These are phyloP conservation scores for Parasteatoda tepidariorum DNA, from an alignment of 1,140 invertebrate genomes.

Conservation along the genomic window DNA sequence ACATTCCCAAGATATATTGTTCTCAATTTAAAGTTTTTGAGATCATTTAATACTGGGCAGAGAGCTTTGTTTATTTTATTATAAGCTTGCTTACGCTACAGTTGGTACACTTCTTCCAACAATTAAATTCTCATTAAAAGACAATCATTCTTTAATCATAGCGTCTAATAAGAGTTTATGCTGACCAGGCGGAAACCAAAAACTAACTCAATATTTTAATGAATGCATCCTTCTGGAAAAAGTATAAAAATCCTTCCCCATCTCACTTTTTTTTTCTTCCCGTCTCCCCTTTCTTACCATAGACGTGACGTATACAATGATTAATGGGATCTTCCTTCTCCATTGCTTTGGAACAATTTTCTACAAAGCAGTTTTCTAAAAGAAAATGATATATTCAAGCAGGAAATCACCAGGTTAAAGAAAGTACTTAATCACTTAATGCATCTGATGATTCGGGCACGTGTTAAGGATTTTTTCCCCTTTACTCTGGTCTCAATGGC, in stretches of 20 bases:
- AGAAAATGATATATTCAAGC: slow-evolving; percentile 8
- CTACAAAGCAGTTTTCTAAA: background rate
- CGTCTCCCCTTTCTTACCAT: background rate
- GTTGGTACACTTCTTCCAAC: no score
- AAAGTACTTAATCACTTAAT: slow-evolving; percentile 48
- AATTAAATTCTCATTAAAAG: no score
- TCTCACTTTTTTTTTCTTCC: background rate
- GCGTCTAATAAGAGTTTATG: no score
- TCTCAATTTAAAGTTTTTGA: no score
- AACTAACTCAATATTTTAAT: slow-evolving; percentile 23
- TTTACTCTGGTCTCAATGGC: background rate
- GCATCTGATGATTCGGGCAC: slow-evolving; percentile 28
- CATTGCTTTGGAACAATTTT: background rate
- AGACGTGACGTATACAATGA: slow-evolving; percentile 5
- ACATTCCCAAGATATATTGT: no score
- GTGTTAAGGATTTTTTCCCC: slow-evolving; percentile 29
- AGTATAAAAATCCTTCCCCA: background rate
- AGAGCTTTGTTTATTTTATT: no score
- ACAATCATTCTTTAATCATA: no score
- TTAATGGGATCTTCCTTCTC: background rate
- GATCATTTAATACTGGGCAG: no score
- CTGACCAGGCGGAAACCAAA: no score
- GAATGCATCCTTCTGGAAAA: background rate
- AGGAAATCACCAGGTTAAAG: slow-evolving; percentile 1
- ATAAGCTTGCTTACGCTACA: no score